phyloP scores from a whole-genome alignment of 1,140 invertebrate genomes.

The Nephila pilipes region DNA sequence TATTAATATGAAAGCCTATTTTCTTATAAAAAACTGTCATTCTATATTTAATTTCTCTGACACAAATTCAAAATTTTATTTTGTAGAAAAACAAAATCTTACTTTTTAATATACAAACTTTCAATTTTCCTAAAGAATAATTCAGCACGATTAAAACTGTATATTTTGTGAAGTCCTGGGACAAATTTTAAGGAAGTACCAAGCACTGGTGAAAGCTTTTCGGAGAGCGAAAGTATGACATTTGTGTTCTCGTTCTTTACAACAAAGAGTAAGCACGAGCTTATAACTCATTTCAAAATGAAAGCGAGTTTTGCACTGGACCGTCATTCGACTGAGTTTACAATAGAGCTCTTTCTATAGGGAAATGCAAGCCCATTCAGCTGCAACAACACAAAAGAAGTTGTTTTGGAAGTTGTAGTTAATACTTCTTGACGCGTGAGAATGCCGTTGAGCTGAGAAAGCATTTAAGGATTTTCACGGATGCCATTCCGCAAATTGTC shows the following conservation, averaged over 20 bases:
- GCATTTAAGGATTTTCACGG: constrained; percentile 23
- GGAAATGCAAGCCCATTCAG: constrained; percentile 33
- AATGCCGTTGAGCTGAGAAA: constrained; percentile 10
- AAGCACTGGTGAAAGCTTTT: background rate
- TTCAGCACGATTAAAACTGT: too few species aligned
- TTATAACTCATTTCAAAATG: background rate
- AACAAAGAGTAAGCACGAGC: background rate
- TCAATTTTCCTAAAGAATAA: too few species aligned
- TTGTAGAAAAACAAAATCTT: too few species aligned
- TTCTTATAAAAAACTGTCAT: too few species aligned
- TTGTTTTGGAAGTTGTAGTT: constrained; percentile 12
- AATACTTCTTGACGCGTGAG: constrained; percentile 43
- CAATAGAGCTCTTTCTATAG: constrained; percentile 27
- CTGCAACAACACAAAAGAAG: constrained; percentile 25
- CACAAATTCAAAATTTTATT: too few species aligned
- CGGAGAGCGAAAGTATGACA: background rate
- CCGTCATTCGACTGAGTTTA: constrained; percentile 25
- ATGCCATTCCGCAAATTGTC: constrained; percentile 53
- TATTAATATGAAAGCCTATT: too few species aligned
- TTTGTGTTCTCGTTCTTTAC: background rate
- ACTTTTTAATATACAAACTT: too few species aligned
- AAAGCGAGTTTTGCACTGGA: background rate
- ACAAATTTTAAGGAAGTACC: too few species aligned
- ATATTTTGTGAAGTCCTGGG: too few species aligned
- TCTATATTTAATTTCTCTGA: too few species aligned